These are phyloP conservation scores for Mobula birostris DNA, from an alignment of 2,113 vertebrate genomes.

Conservation along the genomic window DNA sequence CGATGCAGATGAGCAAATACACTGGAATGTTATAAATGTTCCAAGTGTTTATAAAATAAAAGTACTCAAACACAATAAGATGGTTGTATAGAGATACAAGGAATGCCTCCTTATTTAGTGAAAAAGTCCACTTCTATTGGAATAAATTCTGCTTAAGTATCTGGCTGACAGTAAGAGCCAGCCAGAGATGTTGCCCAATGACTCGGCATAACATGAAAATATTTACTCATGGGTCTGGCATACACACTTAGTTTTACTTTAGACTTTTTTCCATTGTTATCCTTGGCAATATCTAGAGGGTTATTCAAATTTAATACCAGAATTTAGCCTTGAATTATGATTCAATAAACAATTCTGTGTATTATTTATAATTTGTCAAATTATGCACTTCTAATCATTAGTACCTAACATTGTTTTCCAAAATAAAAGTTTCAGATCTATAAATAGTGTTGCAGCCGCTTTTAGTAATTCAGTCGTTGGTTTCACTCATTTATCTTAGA, in stretches of 20 bases:
- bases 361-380: neutral
- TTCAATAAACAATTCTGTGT: neutral
- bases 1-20: neutral
- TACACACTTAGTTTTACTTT: neutral
- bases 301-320: neutral
- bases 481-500: too few relatives aligned
- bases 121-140: neutral
- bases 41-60: neutral
- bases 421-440: neutral
- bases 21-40: neutral
- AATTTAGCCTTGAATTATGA: neutral
- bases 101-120: neutral
- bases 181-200: neutral
- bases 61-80: neutral
- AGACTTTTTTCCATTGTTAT: neutral
- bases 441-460: neutral
- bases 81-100: neutral
- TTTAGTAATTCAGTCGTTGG: neutral
- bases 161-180: neutral
- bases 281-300: neutral
- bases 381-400: neutral
- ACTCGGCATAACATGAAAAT: neutral
- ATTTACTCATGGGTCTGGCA: neutral
- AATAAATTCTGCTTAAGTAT: neutral
- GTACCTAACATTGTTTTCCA: too few relatives aligned